Evolutionary conservation across 2,113 vertebrate species (phyloP), one percentile per base, ranked within the genome.

Genomic region (Macaca fascicularis): DNA sequence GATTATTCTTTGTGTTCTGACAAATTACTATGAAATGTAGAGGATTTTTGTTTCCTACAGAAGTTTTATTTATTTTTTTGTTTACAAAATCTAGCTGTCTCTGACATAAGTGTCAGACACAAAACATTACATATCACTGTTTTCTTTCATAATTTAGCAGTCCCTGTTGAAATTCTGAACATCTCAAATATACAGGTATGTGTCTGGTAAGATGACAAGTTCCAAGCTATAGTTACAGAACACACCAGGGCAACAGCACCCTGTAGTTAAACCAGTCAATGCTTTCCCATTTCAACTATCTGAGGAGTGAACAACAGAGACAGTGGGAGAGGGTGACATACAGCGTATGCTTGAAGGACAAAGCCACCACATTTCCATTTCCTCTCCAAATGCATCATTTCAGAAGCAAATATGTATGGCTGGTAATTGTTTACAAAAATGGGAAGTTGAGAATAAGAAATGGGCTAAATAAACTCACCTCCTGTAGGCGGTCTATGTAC

Each of bases 401-500:
- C 25, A 38, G 52, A 89, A 27, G 78, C 1, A 6, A 0, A 25
- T 19, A 84, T 22, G n/a, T 45, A 69, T 20, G 94, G 30, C 9
- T 89, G 22, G 30, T 61, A 92, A 83, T 52, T 8, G 2, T 48
- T 69, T 55, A 52, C 30, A 70, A 78, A 96, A 90, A 59, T 67
- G 9, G 3, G 69, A 80, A 59, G 16, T 72, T 7, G 61, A 3
- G 50, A 92, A 76, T 8, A 91, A 92, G 17, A 2, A 32, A 92
- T 43, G 8, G 85, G 0, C 32, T 59, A 14, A 95, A 93, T 17
- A 64, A 93, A 96, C 98, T 99, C 92, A 99, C 99, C 99, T 99
- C 99, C 84, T 99, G 99, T 11, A 99, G 98, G 91, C 99, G 99
- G 98, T 99, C 99, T 74, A 99, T 99, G 97, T 99, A 99, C 98